Percentiles rank a stretch among this genome's conserved stretches.
phyloP scores from a whole-genome alignment of 2,888 invertebrate genomes.

The Nudaria mundana region DNA sequence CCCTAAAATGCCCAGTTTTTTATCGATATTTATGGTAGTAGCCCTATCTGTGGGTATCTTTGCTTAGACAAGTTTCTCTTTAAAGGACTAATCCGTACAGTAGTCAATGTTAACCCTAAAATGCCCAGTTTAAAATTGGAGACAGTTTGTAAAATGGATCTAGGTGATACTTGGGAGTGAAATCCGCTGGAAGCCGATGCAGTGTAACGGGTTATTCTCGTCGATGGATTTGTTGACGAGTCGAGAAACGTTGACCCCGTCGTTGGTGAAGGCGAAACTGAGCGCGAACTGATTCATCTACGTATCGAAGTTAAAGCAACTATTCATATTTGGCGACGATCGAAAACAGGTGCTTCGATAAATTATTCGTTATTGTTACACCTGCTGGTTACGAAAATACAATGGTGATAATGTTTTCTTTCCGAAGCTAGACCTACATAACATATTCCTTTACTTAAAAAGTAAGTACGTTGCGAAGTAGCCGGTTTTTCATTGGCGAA shows the following conservation, averaged over 20 bases:
- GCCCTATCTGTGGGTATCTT: no score
- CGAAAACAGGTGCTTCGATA: not conserved
- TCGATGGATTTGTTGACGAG: constrained; percentile 78
- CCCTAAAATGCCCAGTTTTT: constrained; percentile 40
- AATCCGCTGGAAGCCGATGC: constrained; percentile 70
- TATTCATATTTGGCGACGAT: constrained; percentile 14
- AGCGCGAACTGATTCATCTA: constrained; percentile 54
- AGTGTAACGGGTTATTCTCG: constrained; percentile 79
- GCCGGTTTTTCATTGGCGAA: not conserved
- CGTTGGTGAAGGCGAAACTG: constrained; percentile 60
- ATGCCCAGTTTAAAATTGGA: constrained; percentile 33
- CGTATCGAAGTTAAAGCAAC: constrained; percentile 25
- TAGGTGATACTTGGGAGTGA: constrained; percentile 62
- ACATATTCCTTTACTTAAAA: no score
- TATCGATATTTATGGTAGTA: no score
- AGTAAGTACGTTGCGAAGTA: no score
- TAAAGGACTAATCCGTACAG: no score
- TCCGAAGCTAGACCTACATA: no score
- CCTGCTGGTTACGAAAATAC: no score
- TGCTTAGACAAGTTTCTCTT: no score
- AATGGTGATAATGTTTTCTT: no score
- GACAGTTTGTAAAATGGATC: constrained; percentile 50
- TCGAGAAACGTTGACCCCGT: constrained; percentile 75
- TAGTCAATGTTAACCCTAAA: constrained; percentile 40
- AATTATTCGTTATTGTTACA: no score